A percentile compares a stretch with the other conserved stretches of the same genome.
These are phyloP conservation scores for Onychomys arenicola DNA, from an alignment of 2,797 vertebrate species.

Conservation along the genomic window DNA sequence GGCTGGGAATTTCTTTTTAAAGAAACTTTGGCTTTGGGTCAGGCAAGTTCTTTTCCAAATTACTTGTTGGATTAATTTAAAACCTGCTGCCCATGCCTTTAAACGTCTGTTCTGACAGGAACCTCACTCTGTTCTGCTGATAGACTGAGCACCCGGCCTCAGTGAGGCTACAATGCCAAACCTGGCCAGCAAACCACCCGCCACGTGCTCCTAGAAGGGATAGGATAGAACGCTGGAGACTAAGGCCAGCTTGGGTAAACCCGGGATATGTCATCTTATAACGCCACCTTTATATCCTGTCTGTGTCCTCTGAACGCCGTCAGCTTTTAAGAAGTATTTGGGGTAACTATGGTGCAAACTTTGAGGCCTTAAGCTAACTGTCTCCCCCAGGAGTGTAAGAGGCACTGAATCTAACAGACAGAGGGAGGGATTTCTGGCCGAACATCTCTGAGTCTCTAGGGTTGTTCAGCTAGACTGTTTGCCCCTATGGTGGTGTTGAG, in stretches of 20 bases:
- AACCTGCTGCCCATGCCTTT: background rate
- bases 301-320: background rate
- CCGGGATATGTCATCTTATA: background rate
- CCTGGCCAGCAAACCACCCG: background rate
- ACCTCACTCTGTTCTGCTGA: background rate
- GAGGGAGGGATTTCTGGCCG: background rate
- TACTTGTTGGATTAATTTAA: slow-evolving; percentile 2
- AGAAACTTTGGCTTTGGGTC: slow-evolving; percentile 23
- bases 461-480: background rate
- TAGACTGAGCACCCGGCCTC: background rate
- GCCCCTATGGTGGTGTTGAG: background rate
- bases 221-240: background rate
- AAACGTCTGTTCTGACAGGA: background rate
- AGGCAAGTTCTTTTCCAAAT: slow-evolving; percentile 16
- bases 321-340: slow-evolving; percentile 34
- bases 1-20: background rate
- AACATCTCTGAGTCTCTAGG: background rate
- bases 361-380: background rate
- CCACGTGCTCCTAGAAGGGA: background rate
- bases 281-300: background rate
- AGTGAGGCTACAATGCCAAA: background rate
- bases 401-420: background rate
- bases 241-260: background rate
- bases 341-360: background rate
- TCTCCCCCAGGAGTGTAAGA: background rate